Evolutionary conservation across 2,113 vertebrate species (phyloP), one percentile per base, ranked within the genome.

Genomic region (Psittacula cyanocephala): DNA sequence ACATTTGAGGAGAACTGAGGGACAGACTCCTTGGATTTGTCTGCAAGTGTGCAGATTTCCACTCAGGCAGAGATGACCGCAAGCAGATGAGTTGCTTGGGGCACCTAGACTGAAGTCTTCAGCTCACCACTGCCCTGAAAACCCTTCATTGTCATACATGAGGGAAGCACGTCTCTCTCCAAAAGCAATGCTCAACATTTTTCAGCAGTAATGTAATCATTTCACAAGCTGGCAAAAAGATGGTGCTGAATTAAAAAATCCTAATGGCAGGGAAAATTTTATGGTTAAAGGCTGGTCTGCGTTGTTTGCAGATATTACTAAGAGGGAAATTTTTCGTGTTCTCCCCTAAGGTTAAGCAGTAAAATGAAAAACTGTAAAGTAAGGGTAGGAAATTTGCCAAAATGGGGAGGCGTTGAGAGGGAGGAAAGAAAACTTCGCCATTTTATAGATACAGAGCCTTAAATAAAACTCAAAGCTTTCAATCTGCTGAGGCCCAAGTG

Each of bases 181-280:
- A 55, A 92, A 96, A 63, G 28, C 62, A 85, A 65, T 60, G 79
- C 76, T 91, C 81, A 91, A 96, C 46, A 74, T 43, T 96, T 95
- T 96, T 94, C 89, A 93, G 75, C 92, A 96, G 69, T 75, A 78
- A 70, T 1, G 3, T 84, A 91, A 86, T 74, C 88, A 62, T 85
- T 96, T 94, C 80, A 89, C 6, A 10, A 97, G 62, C 70, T 97
- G 93, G 71, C 68, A 96, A 78, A 95, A 95, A 63, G 74, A 96
- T 68, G 77, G 80, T 91, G 84, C 68, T 72, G 89, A 97, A 89
- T 93, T 88, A 81, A 89, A 86, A 93, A 96, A 69, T 93, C 72
- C 65, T 95, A 94, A 89, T 46, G 57, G 53, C 47, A 95, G 46
- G 87, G 92, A 89, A 93, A 77, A 71, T 57, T 95, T 96, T 93